These are phyloP conservation scores for Dicycla oo DNA, from an alignment of 2,888 invertebrate genomes.

Conservation along the genomic window DNA sequence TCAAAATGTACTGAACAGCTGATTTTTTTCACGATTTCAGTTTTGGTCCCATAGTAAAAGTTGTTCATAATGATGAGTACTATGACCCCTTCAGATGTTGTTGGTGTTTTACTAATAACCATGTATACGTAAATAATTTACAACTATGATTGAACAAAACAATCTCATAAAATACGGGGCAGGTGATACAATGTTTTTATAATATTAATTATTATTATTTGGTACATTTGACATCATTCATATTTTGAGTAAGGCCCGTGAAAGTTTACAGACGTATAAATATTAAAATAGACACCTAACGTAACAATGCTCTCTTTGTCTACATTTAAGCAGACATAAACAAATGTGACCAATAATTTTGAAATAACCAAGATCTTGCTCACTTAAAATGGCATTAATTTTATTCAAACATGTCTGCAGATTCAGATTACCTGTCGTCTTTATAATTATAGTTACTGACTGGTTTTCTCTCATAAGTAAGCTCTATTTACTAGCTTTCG, in stretches of 20 bases:
- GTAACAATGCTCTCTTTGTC: too few species aligned
- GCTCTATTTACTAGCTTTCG: constrained; percentile 36
- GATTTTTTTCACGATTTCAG: too few species aligned
- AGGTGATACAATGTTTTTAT: background rate
- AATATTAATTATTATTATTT: background rate
- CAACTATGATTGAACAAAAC: background rate
- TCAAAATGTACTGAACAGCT: too few species aligned
- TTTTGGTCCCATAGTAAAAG: too few species aligned
- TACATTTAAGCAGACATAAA: background rate
- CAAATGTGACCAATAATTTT: background rate
- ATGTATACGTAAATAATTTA: background rate
- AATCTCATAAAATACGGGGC: background rate
- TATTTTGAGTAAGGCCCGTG: background rate
- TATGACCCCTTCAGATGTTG: too few species aligned
- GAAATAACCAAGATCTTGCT: background rate
- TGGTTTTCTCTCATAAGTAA: constrained; percentile 37
- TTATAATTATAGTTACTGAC: constrained; percentile 13
- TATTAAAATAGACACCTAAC: background rate
- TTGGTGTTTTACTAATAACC: too few species aligned
- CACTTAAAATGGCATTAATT: background rate
- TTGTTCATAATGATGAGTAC: too few species aligned
- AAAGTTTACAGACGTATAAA: background rate
- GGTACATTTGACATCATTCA: background rate
- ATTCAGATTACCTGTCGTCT: background rate
- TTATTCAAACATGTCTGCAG: constrained; percentile 4